These are phyloP conservation scores for Petaurus breviceps DNA, from an alignment of 2,113 vertebrate genomes.

Conservation along the genomic window DNA sequence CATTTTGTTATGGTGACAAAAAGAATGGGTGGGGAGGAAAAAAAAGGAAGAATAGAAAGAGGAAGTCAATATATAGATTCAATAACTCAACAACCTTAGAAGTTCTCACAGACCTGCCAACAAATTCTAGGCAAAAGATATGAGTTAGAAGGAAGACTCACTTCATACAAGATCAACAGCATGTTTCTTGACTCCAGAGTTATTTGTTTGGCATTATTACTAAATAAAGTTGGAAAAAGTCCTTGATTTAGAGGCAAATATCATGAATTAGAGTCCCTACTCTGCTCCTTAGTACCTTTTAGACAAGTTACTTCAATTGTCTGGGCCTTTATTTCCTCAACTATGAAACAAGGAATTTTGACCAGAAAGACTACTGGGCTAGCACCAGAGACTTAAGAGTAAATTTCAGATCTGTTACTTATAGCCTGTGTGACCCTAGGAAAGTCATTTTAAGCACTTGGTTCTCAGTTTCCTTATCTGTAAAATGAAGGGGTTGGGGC, in stretches of 20 bases:
- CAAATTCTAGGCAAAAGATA: constrained; percentile 46
- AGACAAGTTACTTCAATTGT: not conserved
- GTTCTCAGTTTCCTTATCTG: not conserved
- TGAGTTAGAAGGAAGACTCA: not conserved
- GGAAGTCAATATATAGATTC: constrained; percentile 63
- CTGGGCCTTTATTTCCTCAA: not conserved
- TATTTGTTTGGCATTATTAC: not conserved
- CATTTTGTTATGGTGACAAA: constrained; percentile 33
- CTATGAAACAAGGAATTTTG: not conserved
- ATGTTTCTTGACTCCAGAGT: not conserved
- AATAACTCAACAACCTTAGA: constrained; percentile 60
- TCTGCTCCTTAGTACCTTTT: not conserved
- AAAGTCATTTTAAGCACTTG: not conserved
- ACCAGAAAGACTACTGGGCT: not conserved
- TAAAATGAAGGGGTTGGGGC: not conserved
- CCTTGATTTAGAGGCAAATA: not conserved
- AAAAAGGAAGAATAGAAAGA: constrained; percentile 26
- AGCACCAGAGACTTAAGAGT: not conserved
- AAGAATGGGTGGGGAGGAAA: not conserved
- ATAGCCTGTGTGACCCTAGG: not conserved
- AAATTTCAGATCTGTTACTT: not conserved
- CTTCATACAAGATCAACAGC: not conserved
- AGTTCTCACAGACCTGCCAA: constrained; percentile 55
- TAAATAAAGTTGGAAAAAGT: not conserved
- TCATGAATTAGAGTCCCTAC: not conserved